Evolutionary conservation across 2,797 vertebrate species (phyloP).

Genomic region (Phataginus tricuspis): DNA sequence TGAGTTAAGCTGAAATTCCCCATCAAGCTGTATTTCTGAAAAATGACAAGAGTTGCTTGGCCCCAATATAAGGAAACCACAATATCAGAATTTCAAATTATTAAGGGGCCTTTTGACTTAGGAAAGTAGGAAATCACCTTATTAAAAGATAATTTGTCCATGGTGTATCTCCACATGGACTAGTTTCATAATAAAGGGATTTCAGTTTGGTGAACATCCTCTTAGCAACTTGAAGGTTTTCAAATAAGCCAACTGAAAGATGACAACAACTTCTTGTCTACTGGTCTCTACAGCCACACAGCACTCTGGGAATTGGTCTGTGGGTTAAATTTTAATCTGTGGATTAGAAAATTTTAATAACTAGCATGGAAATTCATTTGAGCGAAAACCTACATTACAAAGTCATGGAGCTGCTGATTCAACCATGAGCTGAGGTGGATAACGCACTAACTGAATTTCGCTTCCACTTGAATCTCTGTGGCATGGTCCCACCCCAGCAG

Average conservation of each 20-base stretch:
- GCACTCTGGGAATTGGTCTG: not conserved
- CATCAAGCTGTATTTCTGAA: not conserved
- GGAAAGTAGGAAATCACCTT: conserved; percentile 65
- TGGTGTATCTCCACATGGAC: conserved; percentile 33
- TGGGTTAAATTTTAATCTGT: not conserved
- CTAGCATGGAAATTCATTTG: not conserved
- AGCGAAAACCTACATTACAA: not conserved
- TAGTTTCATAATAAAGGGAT: conserved; percentile 57
- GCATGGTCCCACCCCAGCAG: fast-evolving
- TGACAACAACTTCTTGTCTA: not conserved
- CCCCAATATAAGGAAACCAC: not conserved
- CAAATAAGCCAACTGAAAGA: conserved; percentile 14
- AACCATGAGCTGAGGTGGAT: not conserved
- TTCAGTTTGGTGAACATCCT: conserved; percentile 47
- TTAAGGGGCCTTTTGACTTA: conserved; percentile 27
- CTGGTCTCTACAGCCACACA: not conserved
- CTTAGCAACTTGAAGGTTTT: conserved; percentile 15
- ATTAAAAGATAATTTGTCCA: conserved; percentile 66
- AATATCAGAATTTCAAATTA: conserved; percentile 63
- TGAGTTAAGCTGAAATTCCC: conserved; percentile 17
- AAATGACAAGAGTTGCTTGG: not conserved
- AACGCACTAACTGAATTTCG: not conserved
- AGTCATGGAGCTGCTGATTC: not conserved
- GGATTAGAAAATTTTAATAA: conserved; percentile 36
- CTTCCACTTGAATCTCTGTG: not conserved